Percentiles rank a stretch among this genome's conserved stretches.
phyloP scores from a whole-genome alignment of 92 coral and sea anemone genomes.

The Umimayanthus chanpuru region DNA sequence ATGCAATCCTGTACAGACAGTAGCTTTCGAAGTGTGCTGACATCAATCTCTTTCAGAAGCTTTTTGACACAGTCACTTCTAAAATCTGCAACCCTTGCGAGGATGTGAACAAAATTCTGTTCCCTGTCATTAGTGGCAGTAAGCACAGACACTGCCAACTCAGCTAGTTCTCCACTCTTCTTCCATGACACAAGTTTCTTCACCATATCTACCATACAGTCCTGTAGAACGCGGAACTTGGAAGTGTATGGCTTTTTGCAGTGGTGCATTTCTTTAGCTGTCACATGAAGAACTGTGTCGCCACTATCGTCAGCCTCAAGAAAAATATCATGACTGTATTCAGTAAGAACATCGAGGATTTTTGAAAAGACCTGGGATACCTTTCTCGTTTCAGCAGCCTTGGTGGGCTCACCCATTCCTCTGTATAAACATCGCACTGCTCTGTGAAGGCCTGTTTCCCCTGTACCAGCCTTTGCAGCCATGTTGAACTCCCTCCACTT shows the following conservation, averaged over 20 bases:
- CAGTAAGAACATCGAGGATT: slow-evolving; percentile 19
- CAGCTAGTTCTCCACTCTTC: not conserved
- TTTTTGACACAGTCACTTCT: not conserved
- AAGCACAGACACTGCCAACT: not conserved
- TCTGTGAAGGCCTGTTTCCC: slow-evolving; percentile 37
- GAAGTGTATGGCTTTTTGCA: not conserved
- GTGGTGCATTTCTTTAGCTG: slow-evolving; percentile 27
- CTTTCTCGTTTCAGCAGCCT: slow-evolving; percentile 4
- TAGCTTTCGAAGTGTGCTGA: not conserved
- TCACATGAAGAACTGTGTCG: slow-evolving; percentile 40
- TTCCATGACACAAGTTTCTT: slow-evolving; percentile 39
- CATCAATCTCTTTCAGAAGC: not conserved
- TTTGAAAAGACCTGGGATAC: slow-evolving; percentile 29
- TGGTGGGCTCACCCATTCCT: slow-evolving; percentile 38
- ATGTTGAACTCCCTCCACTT: slow-evolving; percentile 27
- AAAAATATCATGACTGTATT: slow-evolving; percentile 1
- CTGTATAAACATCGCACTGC: slow-evolving; percentile 39
- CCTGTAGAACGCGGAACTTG: slow-evolving; percentile 26
- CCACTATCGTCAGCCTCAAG: slow-evolving; percentile 30
- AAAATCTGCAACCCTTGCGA: slow-evolving; percentile 23
- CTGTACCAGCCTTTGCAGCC: slow-evolving; percentile 35
- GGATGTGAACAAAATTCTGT: slow-evolving; percentile 33
- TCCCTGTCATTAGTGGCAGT: slow-evolving; percentile 32
- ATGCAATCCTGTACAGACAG: slow-evolving; percentile 36
- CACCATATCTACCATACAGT: slow-evolving; percentile 20